Evolutionary conservation across 2,113 vertebrate species (phyloP).

Genomic region (Hippocampus mohnikei): DNA sequence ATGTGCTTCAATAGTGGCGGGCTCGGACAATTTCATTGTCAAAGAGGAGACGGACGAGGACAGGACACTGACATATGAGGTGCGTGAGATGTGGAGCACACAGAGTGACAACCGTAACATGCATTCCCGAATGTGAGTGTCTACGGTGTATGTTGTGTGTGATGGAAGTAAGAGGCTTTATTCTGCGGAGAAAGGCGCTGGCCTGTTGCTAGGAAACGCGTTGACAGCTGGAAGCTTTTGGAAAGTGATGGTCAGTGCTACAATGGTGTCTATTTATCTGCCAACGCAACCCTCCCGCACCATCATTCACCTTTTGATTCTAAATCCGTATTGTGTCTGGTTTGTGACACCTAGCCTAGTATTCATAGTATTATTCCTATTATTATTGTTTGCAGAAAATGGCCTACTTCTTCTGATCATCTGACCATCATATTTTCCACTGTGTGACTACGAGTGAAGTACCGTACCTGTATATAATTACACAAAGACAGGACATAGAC

Average conservation of each 20-base stretch:
- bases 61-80: slow-evolving; percentile 57
- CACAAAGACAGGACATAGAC: neutral
- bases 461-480: neutral
- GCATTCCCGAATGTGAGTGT: slow-evolving; percentile 16
- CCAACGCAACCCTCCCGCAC: slow-evolving; percentile 39
- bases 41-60: slow-evolving; percentile 34
- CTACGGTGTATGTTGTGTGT: slow-evolving; percentile 20
- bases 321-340: slow-evolving; percentile 26
- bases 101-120: slow-evolving; percentile 5
- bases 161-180: slow-evolving; percentile 53
- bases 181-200: slow-evolving; percentile 56
- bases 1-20: slow-evolving; percentile 6
- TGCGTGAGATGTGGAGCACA: slow-evolving; percentile 48
- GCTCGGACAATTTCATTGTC: slow-evolving; percentile 46
- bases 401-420: slow-evolving; percentile 50
- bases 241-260: slow-evolving; percentile 59
- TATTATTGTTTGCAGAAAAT: slow-evolving; percentile 42
- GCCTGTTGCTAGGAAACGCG: slow-evolving; percentile 75
- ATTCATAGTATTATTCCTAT: too few relatives aligned
- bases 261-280: slow-evolving; percentile 42
- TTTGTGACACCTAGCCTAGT: slow-evolving; percentile 27
- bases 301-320: slow-evolving; percentile 1
- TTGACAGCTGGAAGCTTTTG: slow-evolving; percentile 64
- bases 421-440: slow-evolving; percentile 36
- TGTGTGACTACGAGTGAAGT: neutral